Evolutionary conservation across 1,140 invertebrate genomes (phyloP), one percentile per base, ranked within the genome.

Genomic region (Atta colombica): DNA sequence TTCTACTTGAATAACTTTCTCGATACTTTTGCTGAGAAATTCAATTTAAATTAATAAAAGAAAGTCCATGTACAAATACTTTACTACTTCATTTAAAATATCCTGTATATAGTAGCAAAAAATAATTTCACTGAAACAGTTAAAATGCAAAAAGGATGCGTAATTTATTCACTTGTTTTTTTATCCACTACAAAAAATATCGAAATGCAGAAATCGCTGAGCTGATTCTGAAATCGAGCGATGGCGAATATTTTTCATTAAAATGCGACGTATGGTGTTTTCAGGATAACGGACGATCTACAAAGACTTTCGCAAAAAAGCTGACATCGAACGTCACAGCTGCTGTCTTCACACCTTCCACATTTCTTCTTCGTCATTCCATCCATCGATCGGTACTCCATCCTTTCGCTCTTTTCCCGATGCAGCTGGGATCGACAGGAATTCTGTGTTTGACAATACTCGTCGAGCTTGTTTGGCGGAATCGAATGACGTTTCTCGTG

Each of bases 221-320:
- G 14, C 45, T 0, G 8, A 49, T 14, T 21, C 25, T 53, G n/a
- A 68, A 72, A 39, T 82, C 12, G 31, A 71, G 10, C 39, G 45
- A 35, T 8, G 8, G 65, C 31, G 63, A 81, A 81, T 81, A 81
- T 81, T 74, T 82, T 82, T 45, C 80, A 72, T 80, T 80, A 60
- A 82, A 72, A 49, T 8, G 39, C 31, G 25, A 35, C 80, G 25
- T n/a, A 55, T 25, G 21, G 3, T n/a, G 18, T 58, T 72, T 58
- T 82, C 31, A 16, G 49, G 2, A 49, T 82, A 45, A 68, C 31
- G 63, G 1, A n/a, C 18, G 77, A 0, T 81, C 18, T 35, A 66
- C 31, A 69, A 69, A 80, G 18, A 55, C n/a, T 16, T 16, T 10
- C 35, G 31, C 65, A 71, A 81, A 81, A 31, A 81, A 72, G 7